These are phyloP conservation scores for Aramus guarauna DNA, from an alignment of 2,113 vertebrate species.

Conservation along the genomic window DNA sequence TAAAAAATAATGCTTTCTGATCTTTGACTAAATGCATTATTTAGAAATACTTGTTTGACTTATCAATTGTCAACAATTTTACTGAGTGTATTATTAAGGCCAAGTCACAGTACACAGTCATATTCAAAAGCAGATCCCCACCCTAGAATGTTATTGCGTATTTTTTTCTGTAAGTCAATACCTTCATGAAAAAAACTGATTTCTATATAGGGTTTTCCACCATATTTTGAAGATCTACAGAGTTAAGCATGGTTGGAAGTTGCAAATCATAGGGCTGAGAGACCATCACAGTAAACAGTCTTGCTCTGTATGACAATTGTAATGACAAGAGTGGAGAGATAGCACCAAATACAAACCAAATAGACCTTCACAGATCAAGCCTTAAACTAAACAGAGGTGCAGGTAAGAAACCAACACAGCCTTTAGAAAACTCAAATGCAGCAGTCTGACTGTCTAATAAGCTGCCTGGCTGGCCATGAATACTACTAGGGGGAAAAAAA, in stretches of 20 bases:
- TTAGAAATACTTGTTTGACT: not conserved
- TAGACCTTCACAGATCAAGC: not conserved
- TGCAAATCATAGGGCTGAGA: not conserved
- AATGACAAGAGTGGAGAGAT: not conserved
- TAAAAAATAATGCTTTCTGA: not conserved
- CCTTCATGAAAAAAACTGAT: not conserved
- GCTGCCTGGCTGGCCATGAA: not conserved
- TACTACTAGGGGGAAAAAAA: not conserved
- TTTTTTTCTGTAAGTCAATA: not conserved
- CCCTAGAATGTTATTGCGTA: not conserved
- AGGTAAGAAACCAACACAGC: not conserved
- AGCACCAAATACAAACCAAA: not conserved
- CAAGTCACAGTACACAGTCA: not conserved
- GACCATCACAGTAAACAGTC: not conserved
- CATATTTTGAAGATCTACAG: not conserved
- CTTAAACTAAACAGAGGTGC: not conserved
- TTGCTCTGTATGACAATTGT: not conserved
- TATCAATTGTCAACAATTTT: not conserved
- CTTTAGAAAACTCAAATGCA: constrained; percentile 1
- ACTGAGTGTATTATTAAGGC: not conserved
- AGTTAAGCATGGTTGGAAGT: not conserved
- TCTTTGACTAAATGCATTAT: not conserved
- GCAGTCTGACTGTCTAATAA: constrained; percentile 29
- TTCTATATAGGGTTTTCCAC: not conserved
- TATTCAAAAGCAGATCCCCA: not conserved